Evolutionary conservation across 2,888 invertebrate genomes (phyloP).

Genomic region (Drosophila cognata): DNA sequence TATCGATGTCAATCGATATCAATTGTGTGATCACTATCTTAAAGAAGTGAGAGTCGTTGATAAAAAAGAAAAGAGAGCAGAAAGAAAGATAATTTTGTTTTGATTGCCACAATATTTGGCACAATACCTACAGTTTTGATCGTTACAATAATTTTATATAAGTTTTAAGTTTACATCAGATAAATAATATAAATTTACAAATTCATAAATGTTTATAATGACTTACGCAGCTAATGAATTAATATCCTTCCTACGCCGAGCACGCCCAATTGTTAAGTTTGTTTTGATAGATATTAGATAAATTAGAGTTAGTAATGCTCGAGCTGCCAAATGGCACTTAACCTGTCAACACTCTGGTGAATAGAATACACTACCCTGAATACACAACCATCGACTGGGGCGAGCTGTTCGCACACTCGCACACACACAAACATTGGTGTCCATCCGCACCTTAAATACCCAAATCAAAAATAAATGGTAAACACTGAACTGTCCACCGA

Average conservation of each 20-base stretch:
- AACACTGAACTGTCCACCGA: conserved; percentile 68
- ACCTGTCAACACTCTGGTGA: conserved; percentile 73
- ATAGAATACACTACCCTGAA: conserved; percentile 17
- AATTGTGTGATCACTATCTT: too few species aligned
- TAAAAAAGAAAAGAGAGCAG: too few species aligned
- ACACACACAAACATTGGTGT: conserved; percentile 41
- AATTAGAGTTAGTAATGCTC: conserved; percentile 47
- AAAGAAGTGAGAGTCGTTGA: too few species aligned
- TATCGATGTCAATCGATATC: too few species aligned
- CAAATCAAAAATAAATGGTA: conserved; percentile 81
- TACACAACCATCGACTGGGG: conserved; percentile 10
- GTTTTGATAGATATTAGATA: conserved; percentile 45
- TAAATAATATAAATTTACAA: background rate
- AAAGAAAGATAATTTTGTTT: too few species aligned
- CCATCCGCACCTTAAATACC: conserved; percentile 79
- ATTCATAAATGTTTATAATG: background rate
- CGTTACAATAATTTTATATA: background rate
- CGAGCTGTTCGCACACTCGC: conserved; percentile 57
- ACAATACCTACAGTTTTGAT: background rate
- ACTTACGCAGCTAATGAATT: background rate
- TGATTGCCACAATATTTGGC: background rate
- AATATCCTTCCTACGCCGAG: background rate
- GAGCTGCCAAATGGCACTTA: conserved; percentile 74
- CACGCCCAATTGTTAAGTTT: conserved; percentile 7
- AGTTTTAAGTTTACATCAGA: too few species aligned